Percentiles rank a stretch among this genome's conserved stretches.
Evolutionary conservation across 1,140 invertebrate genomes (phyloP).

Genomic region (Anagrus nilaparvatae): DNA sequence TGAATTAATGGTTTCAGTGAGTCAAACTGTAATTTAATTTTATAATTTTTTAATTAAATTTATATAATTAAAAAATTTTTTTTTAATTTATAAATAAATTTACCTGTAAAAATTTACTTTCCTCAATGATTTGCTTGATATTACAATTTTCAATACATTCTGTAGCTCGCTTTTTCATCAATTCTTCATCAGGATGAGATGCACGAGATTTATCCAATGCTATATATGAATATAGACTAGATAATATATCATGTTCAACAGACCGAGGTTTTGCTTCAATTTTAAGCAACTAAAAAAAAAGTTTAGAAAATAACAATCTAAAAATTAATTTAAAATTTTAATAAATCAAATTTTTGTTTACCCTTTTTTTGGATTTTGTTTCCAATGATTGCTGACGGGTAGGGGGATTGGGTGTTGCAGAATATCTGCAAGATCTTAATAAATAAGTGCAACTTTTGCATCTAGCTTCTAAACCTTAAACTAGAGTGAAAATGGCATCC

Average conservation of each 20-base stretch:
- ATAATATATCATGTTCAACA: conserved; percentile 60
- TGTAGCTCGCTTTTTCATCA: conserved; percentile 63
- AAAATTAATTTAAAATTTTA: no score
- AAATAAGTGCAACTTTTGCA: conserved; percentile 52
- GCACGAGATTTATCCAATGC: conserved; percentile 55
- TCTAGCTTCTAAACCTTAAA: conserved; percentile 81
- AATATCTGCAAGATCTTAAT: conserved; percentile 40
- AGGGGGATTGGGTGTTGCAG: conserved; percentile 48
- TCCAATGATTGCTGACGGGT: conserved; percentile 60
- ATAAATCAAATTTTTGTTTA: no score
- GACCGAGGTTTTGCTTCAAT: conserved; percentile 46
- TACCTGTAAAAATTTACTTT: conserved; percentile 89
- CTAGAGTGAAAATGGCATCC: conserved; percentile 86
- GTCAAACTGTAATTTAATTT: no score
- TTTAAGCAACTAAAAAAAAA: no score
- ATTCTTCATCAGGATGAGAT: conserved; percentile 51
- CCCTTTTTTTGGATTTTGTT: conserved; percentile 76
- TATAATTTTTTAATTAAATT: no score
- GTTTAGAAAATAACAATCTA: no score
- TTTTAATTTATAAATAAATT: no score
- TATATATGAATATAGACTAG: conserved; percentile 84
- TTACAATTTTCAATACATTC: conserved; percentile 80
- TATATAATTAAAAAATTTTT: no score
- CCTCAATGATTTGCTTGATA: conserved; percentile 81
- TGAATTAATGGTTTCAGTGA: no score